Conservation (phyloP, 2,113 vertebrate species). For the Balaenoptera acutorostrata region DNA sequence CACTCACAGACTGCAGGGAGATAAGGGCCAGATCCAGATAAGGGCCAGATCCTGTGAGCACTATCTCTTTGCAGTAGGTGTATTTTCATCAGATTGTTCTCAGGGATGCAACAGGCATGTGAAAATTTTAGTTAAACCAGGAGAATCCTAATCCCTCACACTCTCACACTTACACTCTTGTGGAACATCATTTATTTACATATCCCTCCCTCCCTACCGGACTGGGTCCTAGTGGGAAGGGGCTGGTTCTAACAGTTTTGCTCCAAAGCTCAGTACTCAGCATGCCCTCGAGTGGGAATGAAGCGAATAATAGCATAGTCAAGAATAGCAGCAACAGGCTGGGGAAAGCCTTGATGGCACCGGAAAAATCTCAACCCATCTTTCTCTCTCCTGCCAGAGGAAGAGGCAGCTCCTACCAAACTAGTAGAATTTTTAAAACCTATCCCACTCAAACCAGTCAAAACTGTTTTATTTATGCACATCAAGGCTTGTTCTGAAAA, state of each 20-base stretch:
- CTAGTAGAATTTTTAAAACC: background rate
- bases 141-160: background rate
- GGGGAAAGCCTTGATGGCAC: background rate
- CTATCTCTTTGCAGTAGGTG: background rate
- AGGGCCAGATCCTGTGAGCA: background rate
- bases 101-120: background rate
- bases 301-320: background rate
- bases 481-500: background rate
- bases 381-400: background rate
- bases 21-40: background rate
- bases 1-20: background rate
- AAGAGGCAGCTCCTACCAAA: background rate
- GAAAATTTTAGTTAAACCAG: background rate
- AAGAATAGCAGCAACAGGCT: background rate
- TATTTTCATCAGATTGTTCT: background rate
- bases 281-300: background rate
- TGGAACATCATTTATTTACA: background rate
- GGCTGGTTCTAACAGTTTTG: background rate
- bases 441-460: background rate
- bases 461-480: background rate
- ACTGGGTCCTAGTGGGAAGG: background rate
- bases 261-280: background rate
- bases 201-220: background rate
- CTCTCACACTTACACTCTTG: background rate
- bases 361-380: background rate